These are phyloP conservation scores for Lepidostoma basale DNA, from an alignment of 1,140 invertebrate genomes.

Conservation along the genomic window DNA sequence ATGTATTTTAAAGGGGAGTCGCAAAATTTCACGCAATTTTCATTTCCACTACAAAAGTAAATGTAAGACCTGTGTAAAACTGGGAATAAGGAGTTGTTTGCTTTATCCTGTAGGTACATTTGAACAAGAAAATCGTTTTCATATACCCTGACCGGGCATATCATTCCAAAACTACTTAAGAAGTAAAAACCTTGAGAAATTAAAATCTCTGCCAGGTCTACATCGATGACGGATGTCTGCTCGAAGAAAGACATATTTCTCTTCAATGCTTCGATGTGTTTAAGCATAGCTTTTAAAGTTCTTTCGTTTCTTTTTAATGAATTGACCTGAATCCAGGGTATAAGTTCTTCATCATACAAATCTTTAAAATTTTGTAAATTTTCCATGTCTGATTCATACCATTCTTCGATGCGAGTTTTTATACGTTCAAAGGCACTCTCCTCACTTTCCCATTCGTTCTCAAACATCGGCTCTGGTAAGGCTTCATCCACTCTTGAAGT, in stretches of 20 bases:
- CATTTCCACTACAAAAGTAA: constrained; percentile 62
- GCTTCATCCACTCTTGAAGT: not conserved
- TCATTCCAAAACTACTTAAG: constrained; percentile 63
- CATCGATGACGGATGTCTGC: constrained; percentile 58
- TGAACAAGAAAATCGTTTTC: constrained; percentile 56
- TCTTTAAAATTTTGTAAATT: constrained; percentile 54
- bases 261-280: constrained; percentile 51
- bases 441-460: constrained; percentile 57
- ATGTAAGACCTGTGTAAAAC: constrained; percentile 63
- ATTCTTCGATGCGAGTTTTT: constrained; percentile 52
- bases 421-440: constrained; percentile 56
- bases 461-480: constrained; percentile 55
- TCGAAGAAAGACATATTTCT: constrained; percentile 61
- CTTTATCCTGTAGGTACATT: constrained; percentile 57
- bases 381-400: constrained; percentile 54
- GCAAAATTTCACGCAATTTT: constrained; percentile 58
- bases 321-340: constrained; percentile 56
- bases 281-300: constrained; percentile 51
- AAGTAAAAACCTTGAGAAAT: constrained; percentile 62
- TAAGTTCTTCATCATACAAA: constrained; percentile 52
- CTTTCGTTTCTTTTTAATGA: constrained; percentile 49
- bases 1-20: constrained; percentile 62
- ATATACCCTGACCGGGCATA: constrained; percentile 64
- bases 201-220: constrained; percentile 61
- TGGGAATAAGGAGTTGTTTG: constrained; percentile 56